These are phyloP conservation scores for Heterotilapia buettikoferi DNA, from an alignment of 2,113 vertebrate genomes.

Conservation along the genomic window DNA sequence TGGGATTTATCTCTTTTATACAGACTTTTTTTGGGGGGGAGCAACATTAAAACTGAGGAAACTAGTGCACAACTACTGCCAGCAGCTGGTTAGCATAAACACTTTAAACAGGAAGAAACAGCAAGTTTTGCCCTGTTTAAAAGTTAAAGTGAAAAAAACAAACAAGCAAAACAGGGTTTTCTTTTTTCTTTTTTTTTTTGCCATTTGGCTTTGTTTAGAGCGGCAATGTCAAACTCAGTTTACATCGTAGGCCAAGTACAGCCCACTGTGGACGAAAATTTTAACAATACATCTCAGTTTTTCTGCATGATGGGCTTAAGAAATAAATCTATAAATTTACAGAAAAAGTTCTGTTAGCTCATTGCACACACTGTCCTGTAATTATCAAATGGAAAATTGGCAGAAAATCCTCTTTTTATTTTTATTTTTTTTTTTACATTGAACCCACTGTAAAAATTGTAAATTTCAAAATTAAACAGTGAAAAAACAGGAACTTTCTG, in stretches of 20 bases:
- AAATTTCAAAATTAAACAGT: neutral
- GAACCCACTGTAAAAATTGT: neutral
- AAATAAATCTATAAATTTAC: neutral
- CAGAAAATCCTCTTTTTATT: neutral
- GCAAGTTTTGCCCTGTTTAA: neutral
- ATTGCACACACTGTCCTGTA: neutral
- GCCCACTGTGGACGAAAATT: accelerated
- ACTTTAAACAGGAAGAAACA: neutral
- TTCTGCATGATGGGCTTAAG: neutral
- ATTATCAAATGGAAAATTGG: neutral
- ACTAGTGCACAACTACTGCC: neutral
- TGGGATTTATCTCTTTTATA: neutral
- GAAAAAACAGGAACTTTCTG: neutral
- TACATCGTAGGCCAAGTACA: neutral
- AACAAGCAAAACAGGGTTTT: neutral
- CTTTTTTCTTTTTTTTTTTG: neutral
- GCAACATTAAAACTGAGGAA: neutral
- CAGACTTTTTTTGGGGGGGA: neutral
- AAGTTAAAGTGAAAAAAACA: neutral
- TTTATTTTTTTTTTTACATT: too few relatives aligned
- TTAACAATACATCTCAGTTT: neutral
- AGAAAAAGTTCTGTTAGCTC: neutral
- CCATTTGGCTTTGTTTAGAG: neutral
- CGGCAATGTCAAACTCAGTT: neutral
- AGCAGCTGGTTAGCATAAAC: neutral